phyloP scores from a whole-genome alignment of 2,888 invertebrate genomes.

The Drosophila atroscutellata region DNA sequence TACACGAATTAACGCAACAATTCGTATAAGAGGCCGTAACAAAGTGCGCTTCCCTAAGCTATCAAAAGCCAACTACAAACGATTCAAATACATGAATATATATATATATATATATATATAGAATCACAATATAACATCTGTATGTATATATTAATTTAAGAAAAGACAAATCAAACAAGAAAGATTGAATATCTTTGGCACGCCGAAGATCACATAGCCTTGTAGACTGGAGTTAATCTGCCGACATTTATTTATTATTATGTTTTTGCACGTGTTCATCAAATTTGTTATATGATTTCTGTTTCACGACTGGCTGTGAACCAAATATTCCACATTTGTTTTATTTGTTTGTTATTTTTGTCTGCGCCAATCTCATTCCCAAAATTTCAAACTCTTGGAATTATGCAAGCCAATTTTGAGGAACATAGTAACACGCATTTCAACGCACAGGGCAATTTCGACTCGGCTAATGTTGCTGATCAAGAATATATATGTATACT shows the following conservation, averaged over 20 bases:
- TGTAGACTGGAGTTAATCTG: neutral
- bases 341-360: neutral
- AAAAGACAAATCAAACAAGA: conserved; percentile 24
- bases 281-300: neutral
- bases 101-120: neutral
- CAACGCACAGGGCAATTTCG: neutral
- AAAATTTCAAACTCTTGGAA: neutral
- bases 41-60: conserved; percentile 73
- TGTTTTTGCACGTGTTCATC: neutral
- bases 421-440: neutral
- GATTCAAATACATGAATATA: conserved; percentile 29
- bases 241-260: neutral
- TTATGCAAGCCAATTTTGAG: neutral
- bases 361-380: neutral
- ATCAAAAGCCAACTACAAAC: conserved; percentile 32
- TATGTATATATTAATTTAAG: conserved; percentile 26
- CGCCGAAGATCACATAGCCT: neutral
- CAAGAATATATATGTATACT: neutral
- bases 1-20: conserved; percentile 26
- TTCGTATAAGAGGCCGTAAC: conserved; percentile 56
- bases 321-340: neutral
- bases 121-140: conserved; percentile 20
- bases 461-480: neutral
- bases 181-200: neutral
- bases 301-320: neutral